phyloP scores from a whole-genome alignment of 2,797 vertebrate genomes.

The Betta splendens region DNA sequence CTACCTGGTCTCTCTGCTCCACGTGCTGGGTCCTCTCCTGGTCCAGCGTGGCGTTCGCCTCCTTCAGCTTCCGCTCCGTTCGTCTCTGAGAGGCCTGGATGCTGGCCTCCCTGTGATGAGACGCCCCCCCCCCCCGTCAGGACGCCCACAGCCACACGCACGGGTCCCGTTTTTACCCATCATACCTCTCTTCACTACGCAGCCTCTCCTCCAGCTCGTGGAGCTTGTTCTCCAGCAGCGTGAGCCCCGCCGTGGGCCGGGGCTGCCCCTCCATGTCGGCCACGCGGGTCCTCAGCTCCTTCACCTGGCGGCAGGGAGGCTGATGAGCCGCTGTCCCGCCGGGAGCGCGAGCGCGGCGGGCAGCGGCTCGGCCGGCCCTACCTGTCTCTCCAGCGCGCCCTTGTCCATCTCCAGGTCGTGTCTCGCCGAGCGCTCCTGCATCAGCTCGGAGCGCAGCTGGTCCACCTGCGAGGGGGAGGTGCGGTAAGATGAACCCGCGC shows the following conservation, averaged over 20 bases:
- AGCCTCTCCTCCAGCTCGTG: constrained; percentile 90
- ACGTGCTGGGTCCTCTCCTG: constrained; percentile 88
- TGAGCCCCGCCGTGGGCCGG: constrained; percentile 78
- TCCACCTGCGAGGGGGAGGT: constrained; percentile 82
- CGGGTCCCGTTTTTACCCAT: not conserved
- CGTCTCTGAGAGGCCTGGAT: constrained; percentile 88
- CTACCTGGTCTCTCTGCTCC: constrained; percentile 93
- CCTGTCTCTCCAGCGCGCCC: constrained; percentile 91
- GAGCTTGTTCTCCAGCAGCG: constrained; percentile 87
- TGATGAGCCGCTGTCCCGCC: not conserved
- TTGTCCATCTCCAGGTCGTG: constrained; percentile 97
- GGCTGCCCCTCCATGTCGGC: constrained; percentile 86
- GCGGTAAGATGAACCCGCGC: not conserved
- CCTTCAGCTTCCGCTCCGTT: constrained; percentile 91
- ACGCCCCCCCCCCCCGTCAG: too few relatives aligned
- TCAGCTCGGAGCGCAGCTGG: constrained; percentile 90
- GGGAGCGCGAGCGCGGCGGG: too few relatives aligned
- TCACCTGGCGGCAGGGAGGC: constrained; percentile 76
- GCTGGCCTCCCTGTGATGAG: constrained; percentile 79
- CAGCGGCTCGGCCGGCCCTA: too few relatives aligned
- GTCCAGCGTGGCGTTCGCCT: constrained; percentile 89
- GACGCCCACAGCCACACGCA: too few relatives aligned
- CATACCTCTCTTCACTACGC: constrained; percentile 88
- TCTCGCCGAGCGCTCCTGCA: constrained; percentile 90
- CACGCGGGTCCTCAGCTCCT: constrained; percentile 89